These are phyloP conservation scores for Drosophila barbarae DNA, from an alignment of 2,888 invertebrate genomes.

Conservation along the genomic window DNA sequence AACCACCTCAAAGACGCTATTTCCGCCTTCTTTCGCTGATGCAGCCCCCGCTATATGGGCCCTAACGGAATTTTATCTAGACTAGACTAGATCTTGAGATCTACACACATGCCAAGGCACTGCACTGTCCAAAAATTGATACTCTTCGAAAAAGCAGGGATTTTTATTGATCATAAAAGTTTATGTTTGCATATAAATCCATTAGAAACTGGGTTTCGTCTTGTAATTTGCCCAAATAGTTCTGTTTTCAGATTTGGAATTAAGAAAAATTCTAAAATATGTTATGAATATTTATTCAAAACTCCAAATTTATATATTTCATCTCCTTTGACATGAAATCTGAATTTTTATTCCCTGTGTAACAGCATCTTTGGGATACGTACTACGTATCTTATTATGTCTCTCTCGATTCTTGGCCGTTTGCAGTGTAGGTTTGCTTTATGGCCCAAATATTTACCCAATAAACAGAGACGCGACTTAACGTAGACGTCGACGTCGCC, in stretches of 20 bases:
- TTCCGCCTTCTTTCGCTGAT: constrained; percentile 11
- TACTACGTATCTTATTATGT: constrained; percentile 6
- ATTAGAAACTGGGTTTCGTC: no score
- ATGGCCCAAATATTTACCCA: constrained; percentile 63
- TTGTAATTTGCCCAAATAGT: background rate
- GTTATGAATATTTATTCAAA: background rate
- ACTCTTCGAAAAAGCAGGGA: no score
- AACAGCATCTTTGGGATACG: constrained; percentile 6
- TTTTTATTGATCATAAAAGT: background rate
- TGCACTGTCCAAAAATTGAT: background rate
- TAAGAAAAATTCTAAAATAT: background rate
- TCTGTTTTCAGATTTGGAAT: background rate
- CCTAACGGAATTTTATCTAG: constrained; percentile 25
- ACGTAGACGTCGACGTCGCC: constrained; percentile 25
- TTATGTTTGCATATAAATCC: background rate
- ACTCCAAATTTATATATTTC: background rate
- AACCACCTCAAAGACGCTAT: constrained; percentile 12
- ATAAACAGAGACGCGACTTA: constrained; percentile 62
- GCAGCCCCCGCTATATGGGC: constrained; percentile 27
- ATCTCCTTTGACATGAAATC: background rate
- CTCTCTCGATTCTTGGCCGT: constrained; percentile 1
- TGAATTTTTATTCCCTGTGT: background rate
- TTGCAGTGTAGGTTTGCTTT: constrained; percentile 12
- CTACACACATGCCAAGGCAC: background rate
- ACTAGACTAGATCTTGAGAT: constrained; percentile 9